Evolutionary conservation across 2,797 vertebrate species (phyloP).

Genomic region (Micrastur ruficollis): DNA sequence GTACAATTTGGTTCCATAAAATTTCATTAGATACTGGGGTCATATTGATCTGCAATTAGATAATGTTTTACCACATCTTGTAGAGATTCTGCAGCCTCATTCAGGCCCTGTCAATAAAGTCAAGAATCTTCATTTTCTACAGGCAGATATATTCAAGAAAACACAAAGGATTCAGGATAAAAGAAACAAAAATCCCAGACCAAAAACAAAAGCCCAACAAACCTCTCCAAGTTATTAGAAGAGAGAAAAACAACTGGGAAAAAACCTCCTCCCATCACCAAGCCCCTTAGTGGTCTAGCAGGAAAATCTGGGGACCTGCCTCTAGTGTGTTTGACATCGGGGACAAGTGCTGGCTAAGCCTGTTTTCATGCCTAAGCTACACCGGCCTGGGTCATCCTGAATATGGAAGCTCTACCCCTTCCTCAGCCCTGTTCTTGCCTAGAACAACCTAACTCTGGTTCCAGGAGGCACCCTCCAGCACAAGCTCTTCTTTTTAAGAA

Average conservation of each 20-base stretch:
- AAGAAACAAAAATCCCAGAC: not conserved
- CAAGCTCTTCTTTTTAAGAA: not conserved
- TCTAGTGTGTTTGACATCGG: not conserved
- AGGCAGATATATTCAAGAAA: not conserved
- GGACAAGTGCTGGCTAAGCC: not conserved
- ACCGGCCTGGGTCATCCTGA: not conserved
- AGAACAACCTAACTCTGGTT: not conserved
- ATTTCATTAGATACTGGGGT: constrained; percentile 14
- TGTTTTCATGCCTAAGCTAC: not conserved
- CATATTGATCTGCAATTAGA: not conserved
- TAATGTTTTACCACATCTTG: not conserved
- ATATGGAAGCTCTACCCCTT: not conserved
- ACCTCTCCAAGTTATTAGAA: not conserved
- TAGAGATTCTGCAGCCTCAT: not conserved
- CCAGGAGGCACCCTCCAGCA: not conserved
- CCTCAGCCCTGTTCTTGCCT: not conserved
- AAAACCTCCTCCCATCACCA: not conserved
- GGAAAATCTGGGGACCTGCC: not conserved
- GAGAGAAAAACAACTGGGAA: not conserved
- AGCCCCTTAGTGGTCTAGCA: not conserved
- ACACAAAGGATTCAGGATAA: not conserved
- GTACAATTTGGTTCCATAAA: constrained; percentile 5
- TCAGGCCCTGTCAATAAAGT: not conserved
- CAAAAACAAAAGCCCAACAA: too few species aligned
- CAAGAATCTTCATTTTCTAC: not conserved